phyloP scores from a whole-genome alignment of 2,113 vertebrate species.

The Smithornis capensis region DNA sequence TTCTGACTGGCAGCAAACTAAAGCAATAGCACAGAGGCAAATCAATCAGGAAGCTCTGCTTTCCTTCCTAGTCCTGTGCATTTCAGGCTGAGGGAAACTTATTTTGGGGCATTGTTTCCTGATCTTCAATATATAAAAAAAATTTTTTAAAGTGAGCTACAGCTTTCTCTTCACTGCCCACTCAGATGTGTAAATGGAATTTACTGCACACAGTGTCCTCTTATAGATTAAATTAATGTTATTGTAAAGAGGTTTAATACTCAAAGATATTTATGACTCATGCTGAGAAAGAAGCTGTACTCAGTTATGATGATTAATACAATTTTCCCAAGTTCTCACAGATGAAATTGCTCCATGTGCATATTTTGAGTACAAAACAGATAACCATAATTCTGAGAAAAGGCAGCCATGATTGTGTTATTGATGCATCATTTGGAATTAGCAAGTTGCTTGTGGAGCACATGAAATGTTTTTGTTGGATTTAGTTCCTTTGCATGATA shows the following conservation, averaged over 20 bases:
- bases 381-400: constrained; percentile 62
- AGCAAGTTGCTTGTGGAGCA: not conserved
- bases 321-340: constrained; percentile 69
- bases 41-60: constrained; percentile 49
- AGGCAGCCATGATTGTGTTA: constrained; percentile 49
- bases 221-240: constrained; percentile 79
- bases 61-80: not conserved
- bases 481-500: constrained; percentile 9
- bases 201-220: constrained; percentile 68
- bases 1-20: constrained; percentile 55
- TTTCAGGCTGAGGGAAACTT: constrained; percentile 12
- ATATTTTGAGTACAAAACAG: constrained; percentile 71
- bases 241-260: constrained; percentile 77
- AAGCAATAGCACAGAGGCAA: not conserved
- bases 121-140: not conserved
- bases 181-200: constrained; percentile 76
- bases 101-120: constrained; percentile 13
- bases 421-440: constrained; percentile 54
- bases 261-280: constrained; percentile 75
- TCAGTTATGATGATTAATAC: constrained; percentile 75
- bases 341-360: constrained; percentile 66
- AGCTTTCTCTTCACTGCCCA: constrained; percentile 60
- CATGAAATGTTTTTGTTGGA: constrained; percentile 20
- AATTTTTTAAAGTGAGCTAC: not conserved
- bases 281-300: constrained; percentile 70